Evolutionary conservation across 2,113 vertebrate genomes (phyloP), one percentile per base, ranked within the genome.

Genomic region (Channa maculata): DNA sequence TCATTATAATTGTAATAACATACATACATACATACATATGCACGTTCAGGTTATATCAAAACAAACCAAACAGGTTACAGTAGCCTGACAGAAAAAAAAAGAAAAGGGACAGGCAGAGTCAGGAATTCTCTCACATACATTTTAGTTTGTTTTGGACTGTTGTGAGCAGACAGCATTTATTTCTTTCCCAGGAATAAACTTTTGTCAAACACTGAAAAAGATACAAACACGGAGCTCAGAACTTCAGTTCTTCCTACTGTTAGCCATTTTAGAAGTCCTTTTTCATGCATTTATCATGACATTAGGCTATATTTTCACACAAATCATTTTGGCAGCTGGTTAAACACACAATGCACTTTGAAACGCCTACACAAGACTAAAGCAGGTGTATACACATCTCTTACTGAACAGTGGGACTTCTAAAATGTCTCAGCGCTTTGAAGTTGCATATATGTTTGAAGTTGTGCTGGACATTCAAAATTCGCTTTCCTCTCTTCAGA

Each of bases 21-120:
- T 77, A 88, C 82, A 89, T 77, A 90, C 82, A 89, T 77, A 90
- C 76, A 13, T 77, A 90, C 76, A 13, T 63, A 89, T 53, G n/a
- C 75, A 89, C 61, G 55, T 86, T 90, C 72, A 84, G 78, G 80
- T 73, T 87, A 91, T 91, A 88, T 90, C 86, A 91, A 94, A 93
- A 87, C 70, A 84, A 88, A 85, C 73, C 68, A 84, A 88, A 91
- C 76, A 79, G 84, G 80, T 85, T 82, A 88, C 86, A 86, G 84
- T 75, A 75, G 83, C 80, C 45, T 69, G 77, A 84, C 55, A 75
- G 64, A 52, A 71, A 55, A 82, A 76, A 65, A 80, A 10, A 53
- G 58, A 86, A 57, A 5, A 71, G 88, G 89, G 86, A 85, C 84
- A 84, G 79, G 72, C 57, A 45, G 79, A 62, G 59, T 77, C 73